Conservation (phyloP, 2,797 vertebrate species). For the Okamejei kenojei region DNA sequence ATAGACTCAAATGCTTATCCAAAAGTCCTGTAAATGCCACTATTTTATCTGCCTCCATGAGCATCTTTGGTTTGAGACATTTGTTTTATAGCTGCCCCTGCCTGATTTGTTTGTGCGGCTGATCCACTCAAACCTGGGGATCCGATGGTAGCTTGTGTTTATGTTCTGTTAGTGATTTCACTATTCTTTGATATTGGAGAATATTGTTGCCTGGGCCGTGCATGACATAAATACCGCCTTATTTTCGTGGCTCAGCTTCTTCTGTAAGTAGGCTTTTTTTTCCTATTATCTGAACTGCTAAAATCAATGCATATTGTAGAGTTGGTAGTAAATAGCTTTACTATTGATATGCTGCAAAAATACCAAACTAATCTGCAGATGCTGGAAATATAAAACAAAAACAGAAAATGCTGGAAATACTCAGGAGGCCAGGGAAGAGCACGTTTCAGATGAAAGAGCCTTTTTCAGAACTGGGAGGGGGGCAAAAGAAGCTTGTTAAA, state of each 20-base stretch:
- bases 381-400: too few species aligned
- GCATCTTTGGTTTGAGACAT: too few species aligned
- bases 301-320: neutral
- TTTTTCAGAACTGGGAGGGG: too few species aligned
- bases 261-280: neutral
- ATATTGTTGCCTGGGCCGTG: neutral
- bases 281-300: neutral
- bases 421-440: too few species aligned
- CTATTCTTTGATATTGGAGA: neutral
- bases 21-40: too few species aligned
- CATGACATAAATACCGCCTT: neutral
- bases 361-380: too few species aligned
- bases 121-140: neutral
- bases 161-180: neutral
- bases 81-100: neutral
- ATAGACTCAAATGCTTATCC: too few species aligned
- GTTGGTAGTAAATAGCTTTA: neutral
- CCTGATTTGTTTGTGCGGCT: neutral
- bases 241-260: neutral
- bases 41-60: too few species aligned
- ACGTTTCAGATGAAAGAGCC: too few species aligned
- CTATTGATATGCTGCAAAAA: neutral
- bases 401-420: too few species aligned
- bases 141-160: neutral
- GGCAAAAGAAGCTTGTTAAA: too few species aligned